Evolutionary conservation across 1,140 invertebrate genomes (phyloP).

Genomic region (Battus philenor): DNA sequence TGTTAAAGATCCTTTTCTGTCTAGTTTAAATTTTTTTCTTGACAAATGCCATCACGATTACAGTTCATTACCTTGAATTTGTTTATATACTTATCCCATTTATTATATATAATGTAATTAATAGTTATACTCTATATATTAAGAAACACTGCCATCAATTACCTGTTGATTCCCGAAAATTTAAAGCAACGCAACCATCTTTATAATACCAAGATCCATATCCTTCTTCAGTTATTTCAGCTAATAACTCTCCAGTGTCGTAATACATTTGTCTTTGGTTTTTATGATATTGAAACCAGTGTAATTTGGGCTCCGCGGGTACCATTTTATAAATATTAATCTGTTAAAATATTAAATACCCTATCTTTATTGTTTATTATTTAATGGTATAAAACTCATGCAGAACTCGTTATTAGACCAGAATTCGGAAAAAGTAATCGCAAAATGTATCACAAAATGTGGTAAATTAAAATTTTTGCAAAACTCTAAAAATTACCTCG

Average conservation of each 20-base stretch:
- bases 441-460: too few relatives aligned
- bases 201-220: slow-evolving; percentile 37
- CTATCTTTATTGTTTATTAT: too few relatives aligned
- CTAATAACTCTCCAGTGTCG: slow-evolving; percentile 32
- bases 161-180: slow-evolving; percentile 31
- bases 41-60: not conserved
- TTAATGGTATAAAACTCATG: too few relatives aligned
- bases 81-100: not conserved
- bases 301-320: slow-evolving; percentile 24
- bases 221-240: slow-evolving; percentile 33
- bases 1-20: not conserved
- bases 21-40: not conserved
- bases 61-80: not conserved
- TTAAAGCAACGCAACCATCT: slow-evolving; percentile 35
- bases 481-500: slow-evolving; percentile 22
- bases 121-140: not conserved
- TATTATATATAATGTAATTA: not conserved
- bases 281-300: slow-evolving; percentile 37
- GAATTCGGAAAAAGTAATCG: too few relatives aligned
- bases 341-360: too few relatives aligned
- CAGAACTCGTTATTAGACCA: too few relatives aligned
- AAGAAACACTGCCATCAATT: not conserved
- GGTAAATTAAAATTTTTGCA: too few relatives aligned
- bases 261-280: slow-evolving; percentile 24
- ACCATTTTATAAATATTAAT: slow-evolving; percentile 45